Conservation (phyloP, 2,797 vertebrate genomes). For the Gastrophryne carolinensis region DNA sequence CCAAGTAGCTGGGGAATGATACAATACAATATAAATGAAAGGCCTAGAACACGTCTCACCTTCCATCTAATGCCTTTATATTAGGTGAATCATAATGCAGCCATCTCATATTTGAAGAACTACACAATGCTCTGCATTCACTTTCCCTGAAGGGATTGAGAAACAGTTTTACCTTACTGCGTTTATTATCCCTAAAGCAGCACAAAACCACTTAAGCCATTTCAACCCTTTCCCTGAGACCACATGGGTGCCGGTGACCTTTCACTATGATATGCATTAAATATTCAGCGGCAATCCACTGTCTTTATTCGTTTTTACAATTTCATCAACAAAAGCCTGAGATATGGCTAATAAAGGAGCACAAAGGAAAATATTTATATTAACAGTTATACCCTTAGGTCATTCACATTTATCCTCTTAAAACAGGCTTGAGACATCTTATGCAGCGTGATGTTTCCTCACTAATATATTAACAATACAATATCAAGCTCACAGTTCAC, state of each 20-base stretch:
- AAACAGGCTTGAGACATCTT: conserved; percentile 7
- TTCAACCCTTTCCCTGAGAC: conserved; percentile 48
- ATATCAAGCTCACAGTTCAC: neutral
- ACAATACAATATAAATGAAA: neutral
- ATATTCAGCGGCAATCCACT: conserved; percentile 53
- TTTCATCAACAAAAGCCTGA: conserved; percentile 56
- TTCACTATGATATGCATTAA: conserved; percentile 56
- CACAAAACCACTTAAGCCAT: conserved; percentile 16
- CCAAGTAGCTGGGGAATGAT: neutral
- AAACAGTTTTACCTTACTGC: conserved; percentile 12
- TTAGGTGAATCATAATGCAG: neutral
- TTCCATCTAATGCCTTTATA: conserved; percentile 21
- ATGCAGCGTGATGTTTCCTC: neutral
- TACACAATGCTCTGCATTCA: conserved; percentile 13
- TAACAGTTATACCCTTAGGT: conserved; percentile 55
- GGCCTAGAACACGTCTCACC: conserved; percentile 19
- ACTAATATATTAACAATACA: neutral
- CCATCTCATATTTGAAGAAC: neutral
- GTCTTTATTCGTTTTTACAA: conserved; percentile 49
- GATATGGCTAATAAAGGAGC: conserved; percentile 52
- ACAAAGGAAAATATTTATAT: conserved; percentile 50
- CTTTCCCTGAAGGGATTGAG: conserved; percentile 41
- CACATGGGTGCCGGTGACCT: conserved; percentile 54
- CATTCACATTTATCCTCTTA: conserved; percentile 46
- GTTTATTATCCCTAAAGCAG: conserved; percentile 40